Base-by-base conservation (phyloP, 1,140 invertebrate genomes). In the Brachionus sp. region DNA sequence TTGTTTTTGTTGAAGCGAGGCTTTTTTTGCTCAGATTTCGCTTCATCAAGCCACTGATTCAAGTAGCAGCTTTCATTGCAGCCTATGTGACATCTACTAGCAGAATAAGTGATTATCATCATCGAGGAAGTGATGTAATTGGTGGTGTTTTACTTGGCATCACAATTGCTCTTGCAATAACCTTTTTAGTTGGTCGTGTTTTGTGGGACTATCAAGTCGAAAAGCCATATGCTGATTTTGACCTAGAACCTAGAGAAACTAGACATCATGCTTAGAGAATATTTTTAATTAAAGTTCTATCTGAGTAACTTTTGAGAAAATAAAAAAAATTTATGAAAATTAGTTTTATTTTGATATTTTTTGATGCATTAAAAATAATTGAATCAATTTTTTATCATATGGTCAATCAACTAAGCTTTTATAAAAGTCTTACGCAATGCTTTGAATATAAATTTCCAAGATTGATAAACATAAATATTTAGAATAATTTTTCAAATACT, bases 41-140 rank as follows among this genome's bases (percentile, higher is more conserved):
- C n/a, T 80, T n/a, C 25, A 66, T 80, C 12, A 80, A 80, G 13
- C 62, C 77, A 39, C 42, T 80, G 19, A n/a, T 80, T n/a, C 77
- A 80, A 35, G 57, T 80, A 29, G 25, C 50, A 0, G 77, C 77
- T 10, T 80, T 80, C 57, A 80, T 80, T 33, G 62, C 62, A 35
- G 77, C 77, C 3, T 80, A 62, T 62, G 50, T 66, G 9, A 80
- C 77, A 3, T 23, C 50, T 5, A 25, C 95, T 89, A 93, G 93
- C 10, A 90, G 95, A 37, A 91, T 96, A 13, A 94, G 93, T 0
- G 93, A 97, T 90, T 95, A 96, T 88, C 96, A 96, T 88, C 95
- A 97, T 88, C 95, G 96, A 86, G 95, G 94, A 93, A 94, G 93
- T 86, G 92, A 93, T 87, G 92, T 93, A 5, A 86, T 92, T 6